Evolutionary conservation across 1,140 invertebrate genomes (phyloP), one percentile per base, ranked within the genome.

Genomic region (Himalopsyche phryganea): DNA sequence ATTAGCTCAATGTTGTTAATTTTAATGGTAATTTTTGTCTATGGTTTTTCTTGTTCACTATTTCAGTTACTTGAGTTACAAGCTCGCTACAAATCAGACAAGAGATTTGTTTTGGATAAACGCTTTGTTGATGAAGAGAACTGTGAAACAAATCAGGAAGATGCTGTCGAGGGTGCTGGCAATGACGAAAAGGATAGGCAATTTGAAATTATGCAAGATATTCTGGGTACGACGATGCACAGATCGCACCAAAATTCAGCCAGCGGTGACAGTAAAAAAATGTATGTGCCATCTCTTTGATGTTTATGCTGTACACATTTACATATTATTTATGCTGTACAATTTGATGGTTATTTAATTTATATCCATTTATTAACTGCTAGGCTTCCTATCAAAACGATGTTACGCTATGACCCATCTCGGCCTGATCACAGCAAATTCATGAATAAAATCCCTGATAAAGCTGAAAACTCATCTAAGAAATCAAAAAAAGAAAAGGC

Each of bases 351-450:
- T 40, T 11, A 40, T 40, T 40, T 13, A 40, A 13, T 40, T 13
- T 40, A 40, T 40, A 9, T 45, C 6, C 13, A 6, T 53, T 53
- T 28, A 3, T 40, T 35, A 10, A 11, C 54, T 69, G 70, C 52
- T 53, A 78, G 74, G 60, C 20, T 69, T 17, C 75, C 72, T 65
- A 40, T 73, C 35, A 77, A 74, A 50, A 63, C 58, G n/a, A 85
- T 85, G 83, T 65, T 84, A 19, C 70, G 83, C 50, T 86, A 81
- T 72, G 83, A 85, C 69, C 83, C 83, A 10, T 69, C 69, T 13
- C 73, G 81, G 65, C 78, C 77, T 47, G 74, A 80, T 38, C 82
- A 85, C 73, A 66, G 72, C n/a, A 78, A 80, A 67, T 83, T 78
- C 65, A 73, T 83, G 67, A 69, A 76, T 51, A 68, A 67, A 44